Evolutionary conservation across 1,140 invertebrate genomes (phyloP).

Genomic region (Coelopa frigida): DNA sequence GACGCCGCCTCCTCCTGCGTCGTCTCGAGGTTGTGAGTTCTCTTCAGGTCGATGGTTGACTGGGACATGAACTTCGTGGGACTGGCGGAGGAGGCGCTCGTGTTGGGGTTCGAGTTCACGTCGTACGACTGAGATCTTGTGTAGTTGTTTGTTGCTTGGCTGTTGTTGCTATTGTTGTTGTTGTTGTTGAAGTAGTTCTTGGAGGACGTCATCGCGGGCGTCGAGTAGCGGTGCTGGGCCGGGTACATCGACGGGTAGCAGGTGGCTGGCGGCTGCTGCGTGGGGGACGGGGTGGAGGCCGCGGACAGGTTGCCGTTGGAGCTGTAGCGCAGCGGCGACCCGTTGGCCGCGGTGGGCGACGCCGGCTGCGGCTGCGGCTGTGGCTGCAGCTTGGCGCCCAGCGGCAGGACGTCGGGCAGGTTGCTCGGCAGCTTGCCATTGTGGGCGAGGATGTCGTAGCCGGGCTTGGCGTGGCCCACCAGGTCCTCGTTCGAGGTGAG

Average conservation of each 20-base stretch:
- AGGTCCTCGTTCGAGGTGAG: constrained; percentile 60
- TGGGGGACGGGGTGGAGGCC: constrained; percentile 5
- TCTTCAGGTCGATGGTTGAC: constrained; percentile 42
- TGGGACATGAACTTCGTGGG: constrained; percentile 34
- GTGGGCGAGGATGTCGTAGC: constrained; percentile 20
- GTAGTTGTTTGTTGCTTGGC: constrained; percentile 16
- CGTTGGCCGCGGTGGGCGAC: constrained; percentile 23
- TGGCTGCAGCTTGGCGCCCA: constrained; percentile 45
- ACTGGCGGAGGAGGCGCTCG: constrained; percentile 11
- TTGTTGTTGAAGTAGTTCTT: constrained; percentile 18
- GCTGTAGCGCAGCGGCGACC: constrained; percentile 31
- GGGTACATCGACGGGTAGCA: constrained; percentile 12
- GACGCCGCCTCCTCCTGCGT: constrained; percentile 31
- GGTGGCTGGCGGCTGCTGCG: constrained; percentile 8
- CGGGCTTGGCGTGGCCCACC: constrained; percentile 39
- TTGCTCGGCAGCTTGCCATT: constrained; percentile 39
- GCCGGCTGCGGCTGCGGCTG: constrained; percentile 17
- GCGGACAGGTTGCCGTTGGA: constrained; percentile 34
- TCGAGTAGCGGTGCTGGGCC: constrained; percentile 29
- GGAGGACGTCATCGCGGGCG: constrained; percentile 25
- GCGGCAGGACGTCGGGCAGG: constrained; percentile 49
- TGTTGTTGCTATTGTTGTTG: constrained; percentile 10
- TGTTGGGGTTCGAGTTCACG: constrained; percentile 17
- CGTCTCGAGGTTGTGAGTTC: constrained; percentile 31
- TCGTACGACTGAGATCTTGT: constrained; percentile 42